Base-by-base conservation (phyloP, 2,797 vertebrate species). In the Distichodus sexfasciatus region DNA sequence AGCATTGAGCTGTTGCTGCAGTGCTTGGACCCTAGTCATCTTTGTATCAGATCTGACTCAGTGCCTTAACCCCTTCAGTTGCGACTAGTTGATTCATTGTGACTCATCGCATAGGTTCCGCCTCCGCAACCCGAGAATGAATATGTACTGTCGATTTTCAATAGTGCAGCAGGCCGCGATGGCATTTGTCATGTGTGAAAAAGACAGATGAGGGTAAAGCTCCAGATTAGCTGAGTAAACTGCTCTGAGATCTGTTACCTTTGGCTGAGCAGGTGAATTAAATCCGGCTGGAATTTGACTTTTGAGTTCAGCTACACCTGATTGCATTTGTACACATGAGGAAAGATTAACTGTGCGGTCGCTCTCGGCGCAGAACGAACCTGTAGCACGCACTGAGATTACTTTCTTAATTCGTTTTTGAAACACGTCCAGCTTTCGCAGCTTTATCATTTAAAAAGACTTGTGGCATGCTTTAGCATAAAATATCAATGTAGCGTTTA, bases 171-270 rank as follows among this genome's bases (percentile, higher is more conserved):
- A 28, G 31, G 31, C 31, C 53, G 23, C 29, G 50, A 47, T 24
- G 26, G 6, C 19, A 44, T 50, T 72, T 62, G 54, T 71, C 61
- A 76, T 44, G 68, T 78, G 74, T 79, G 72, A 72, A 79, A 63
- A 63, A 72, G 65, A 72, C 41, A 14, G 43, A 64, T 57, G 60
- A 53, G 28, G 40, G 58, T 62, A 66, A 79, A 81, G 64, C 64
- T 62, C 43, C 69, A 74, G 60, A 82, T 84, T 77, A 79, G 29
- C 31, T 83, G 60, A 76, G 79, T 65, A 85, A 81, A 83, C 82
- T 61, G 66, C 62, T 44, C 17, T 19, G 10, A 64, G 64, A 69
- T 66, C 41, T 66, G 46, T 63, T 14, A 57, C 36, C 72, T 71
- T 17, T 60, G 46, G 23, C 29, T 17, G 7, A 76, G 65, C 60